Percentiles rank a stretch among this genome's conserved stretches.
These are phyloP conservation scores for Trachemys scripta DNA, from an alignment of 2,113 vertebrate genomes.

Conservation along the genomic window DNA sequence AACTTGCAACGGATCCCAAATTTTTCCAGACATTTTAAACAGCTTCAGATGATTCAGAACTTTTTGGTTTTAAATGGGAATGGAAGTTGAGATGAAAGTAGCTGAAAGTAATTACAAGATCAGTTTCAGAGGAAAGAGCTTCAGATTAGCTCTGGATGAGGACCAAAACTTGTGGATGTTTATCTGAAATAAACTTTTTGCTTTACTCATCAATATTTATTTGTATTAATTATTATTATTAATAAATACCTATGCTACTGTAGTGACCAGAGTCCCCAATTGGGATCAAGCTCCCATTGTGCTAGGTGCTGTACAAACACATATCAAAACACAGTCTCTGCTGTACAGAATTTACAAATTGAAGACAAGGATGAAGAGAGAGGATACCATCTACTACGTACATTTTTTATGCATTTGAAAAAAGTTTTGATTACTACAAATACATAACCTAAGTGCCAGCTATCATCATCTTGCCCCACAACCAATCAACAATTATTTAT, in stretches of 20 bases:
- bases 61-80: background rate
- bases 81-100: background rate
- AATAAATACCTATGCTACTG: background rate
- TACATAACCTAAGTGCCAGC: rapidly evolving
- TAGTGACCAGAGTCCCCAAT: background rate
- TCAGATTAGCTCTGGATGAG: background rate
- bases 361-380: background rate
- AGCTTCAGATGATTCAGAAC: background rate
- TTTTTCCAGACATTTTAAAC: background rate
- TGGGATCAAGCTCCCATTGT: background rate
- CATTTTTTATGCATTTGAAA: background rate
- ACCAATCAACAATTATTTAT: background rate
- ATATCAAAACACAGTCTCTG: background rate
- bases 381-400: background rate
- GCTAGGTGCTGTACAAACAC: background rate
- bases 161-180: background rate
- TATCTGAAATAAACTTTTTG: background rate
- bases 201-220: background rate
- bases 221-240: background rate
- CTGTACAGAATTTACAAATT: background rate
- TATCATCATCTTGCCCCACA: background rate
- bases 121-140: background rate
- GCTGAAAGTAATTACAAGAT: background rate
- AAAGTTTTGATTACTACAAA: background rate
- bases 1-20: background rate